Conservation (phyloP, 2,113 vertebrate genomes). For the Hyla sarda region DNA sequence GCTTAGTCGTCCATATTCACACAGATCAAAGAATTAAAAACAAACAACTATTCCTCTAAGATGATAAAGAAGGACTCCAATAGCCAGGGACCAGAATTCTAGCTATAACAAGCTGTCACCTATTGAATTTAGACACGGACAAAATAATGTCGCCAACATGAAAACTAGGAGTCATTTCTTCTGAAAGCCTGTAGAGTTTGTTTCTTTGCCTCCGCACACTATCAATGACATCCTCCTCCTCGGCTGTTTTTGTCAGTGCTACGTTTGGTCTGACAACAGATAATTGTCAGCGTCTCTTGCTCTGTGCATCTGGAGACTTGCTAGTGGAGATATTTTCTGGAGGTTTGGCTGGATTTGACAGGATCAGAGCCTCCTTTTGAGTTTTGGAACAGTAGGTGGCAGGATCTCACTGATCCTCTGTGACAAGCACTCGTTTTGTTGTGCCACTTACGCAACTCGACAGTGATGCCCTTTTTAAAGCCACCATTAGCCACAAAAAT, state of each 20-base stretch:
- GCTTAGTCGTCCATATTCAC: no score
- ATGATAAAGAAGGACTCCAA: background rate
- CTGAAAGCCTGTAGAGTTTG: constrained; percentile 3
- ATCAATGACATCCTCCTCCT: constrained; percentile 44
- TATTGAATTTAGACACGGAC: background rate
- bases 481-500: constrained; percentile 60
- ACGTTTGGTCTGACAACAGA: constrained; percentile 65
- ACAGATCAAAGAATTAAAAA: no score
- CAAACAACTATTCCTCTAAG: background rate
- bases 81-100: background rate
- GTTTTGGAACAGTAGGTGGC: constrained; percentile 76
- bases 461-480: constrained; percentile 61
- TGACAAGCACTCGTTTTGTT: constrained; percentile 68
- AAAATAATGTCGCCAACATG: background rate
- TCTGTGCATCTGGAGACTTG: constrained; percentile 56
- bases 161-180: constrained; percentile 23
- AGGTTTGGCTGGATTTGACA: constrained; percentile 72
- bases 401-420: constrained; percentile 67
- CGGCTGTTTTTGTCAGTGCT: constrained; percentile 55
- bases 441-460: constrained; percentile 61
- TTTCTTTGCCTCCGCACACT: constrained; percentile 32
- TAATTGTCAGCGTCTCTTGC: constrained; percentile 60
- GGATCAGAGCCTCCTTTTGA: constrained; percentile 77
- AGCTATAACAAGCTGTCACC: background rate
- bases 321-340: constrained; percentile 68